Percentiles rank a stretch among this genome's conserved stretches.
phyloP scores from a whole-genome alignment of 2,888 invertebrate species.

The Onchidella celtica region DNA sequence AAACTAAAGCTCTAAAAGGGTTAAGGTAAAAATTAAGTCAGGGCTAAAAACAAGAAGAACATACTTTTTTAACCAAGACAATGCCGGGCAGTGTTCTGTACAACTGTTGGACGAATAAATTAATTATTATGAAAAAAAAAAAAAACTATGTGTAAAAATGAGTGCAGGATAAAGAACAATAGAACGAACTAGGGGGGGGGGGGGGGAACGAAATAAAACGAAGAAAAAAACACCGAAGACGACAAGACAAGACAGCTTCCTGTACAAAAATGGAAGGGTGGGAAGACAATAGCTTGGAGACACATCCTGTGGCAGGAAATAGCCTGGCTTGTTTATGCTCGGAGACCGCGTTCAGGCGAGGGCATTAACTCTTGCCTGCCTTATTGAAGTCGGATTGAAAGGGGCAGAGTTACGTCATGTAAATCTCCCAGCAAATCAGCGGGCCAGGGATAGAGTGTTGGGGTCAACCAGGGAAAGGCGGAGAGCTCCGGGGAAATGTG shows the following conservation, averaged over 20 bases:
- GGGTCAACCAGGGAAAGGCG: constrained; percentile 22
- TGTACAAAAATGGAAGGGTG: too few relatives aligned
- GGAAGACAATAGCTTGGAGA: constrained; percentile 15
- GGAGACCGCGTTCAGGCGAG: constrained; percentile 11
- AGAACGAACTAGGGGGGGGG: too few relatives aligned
- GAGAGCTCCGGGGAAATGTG: constrained; percentile 4
- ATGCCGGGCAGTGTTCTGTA: too few relatives aligned
- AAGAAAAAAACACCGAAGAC: neutral
- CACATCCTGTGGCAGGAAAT: constrained; percentile 11
- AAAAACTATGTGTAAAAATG: too few relatives aligned
- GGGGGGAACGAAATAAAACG: too few relatives aligned
- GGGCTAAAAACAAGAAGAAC: too few relatives aligned
- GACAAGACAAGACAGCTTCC: constrained; percentile 12
- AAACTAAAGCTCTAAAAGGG: too few relatives aligned
- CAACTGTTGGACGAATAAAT: too few relatives aligned
- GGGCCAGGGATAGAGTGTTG: constrained; percentile 2
- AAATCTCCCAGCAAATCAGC: constrained; percentile 23
- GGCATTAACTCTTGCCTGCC: constrained; percentile 40
- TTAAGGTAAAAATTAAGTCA: too few relatives aligned
- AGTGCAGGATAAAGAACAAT: too few relatives aligned
- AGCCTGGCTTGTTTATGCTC: constrained; percentile 24
- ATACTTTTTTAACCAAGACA: too few relatives aligned
- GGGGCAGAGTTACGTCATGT: constrained; percentile 46
- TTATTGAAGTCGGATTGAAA: constrained; percentile 42
- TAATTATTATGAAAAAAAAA: too few relatives aligned